phyloP scores from a whole-genome alignment of 35 echinoderm and acorn worm genomes.

The Nesometra sesokonis region DNA sequence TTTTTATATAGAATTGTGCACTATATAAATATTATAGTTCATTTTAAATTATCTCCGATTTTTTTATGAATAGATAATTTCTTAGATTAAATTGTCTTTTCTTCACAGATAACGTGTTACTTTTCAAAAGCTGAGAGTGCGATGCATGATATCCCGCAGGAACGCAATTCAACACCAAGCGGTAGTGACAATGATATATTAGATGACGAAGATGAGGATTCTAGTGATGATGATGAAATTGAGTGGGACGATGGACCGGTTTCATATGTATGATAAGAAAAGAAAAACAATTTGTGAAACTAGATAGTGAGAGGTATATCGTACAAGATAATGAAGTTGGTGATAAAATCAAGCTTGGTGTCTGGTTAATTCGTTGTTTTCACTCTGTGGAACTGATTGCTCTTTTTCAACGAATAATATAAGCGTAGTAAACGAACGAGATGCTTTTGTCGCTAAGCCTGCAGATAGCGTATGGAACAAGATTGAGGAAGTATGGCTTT shows the following conservation, averaged over 20 bases:
- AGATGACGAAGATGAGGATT: slow-evolving; percentile 15
- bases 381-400: too few relatives aligned
- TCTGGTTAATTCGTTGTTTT: too few relatives aligned
- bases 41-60: not conserved
- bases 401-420: too few relatives aligned
- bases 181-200: slow-evolving; percentile 37
- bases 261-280: slow-evolving; percentile 42
- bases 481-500: too few relatives aligned
- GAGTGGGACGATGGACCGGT: slow-evolving; percentile 11
- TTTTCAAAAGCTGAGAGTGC: slow-evolving; percentile 7
- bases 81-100: not conserved
- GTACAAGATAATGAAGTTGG: too few relatives aligned
- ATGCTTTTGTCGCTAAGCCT: too few relatives aligned
- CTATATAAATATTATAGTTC: too few relatives aligned
- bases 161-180: slow-evolving; percentile 30
- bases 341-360: too few relatives aligned
- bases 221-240: not conserved
- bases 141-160: not conserved
- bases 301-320: too few relatives aligned
- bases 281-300: not conserved
- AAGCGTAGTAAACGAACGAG: too few relatives aligned
- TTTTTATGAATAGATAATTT: not conserved
- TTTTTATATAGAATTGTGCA: too few relatives aligned
- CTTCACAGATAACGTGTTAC: slow-evolving; percentile 19
- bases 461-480: too few relatives aligned